Conservation (phyloP, 1,140 invertebrate species). For the Asbolus verrucosus region DNA sequence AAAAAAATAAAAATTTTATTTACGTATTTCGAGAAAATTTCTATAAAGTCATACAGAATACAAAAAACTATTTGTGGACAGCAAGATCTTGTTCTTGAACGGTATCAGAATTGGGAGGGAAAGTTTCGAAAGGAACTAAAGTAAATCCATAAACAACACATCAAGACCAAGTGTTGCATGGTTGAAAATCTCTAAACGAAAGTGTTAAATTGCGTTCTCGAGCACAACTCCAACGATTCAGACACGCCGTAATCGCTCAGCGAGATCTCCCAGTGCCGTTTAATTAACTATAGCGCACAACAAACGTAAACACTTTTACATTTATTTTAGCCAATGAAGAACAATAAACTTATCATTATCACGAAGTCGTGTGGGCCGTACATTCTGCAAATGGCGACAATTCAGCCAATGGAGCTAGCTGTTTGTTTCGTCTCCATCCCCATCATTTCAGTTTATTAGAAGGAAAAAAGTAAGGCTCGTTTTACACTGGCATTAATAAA, state of each 20-base stretch:
- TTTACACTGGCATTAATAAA: no score
- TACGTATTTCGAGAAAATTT: no score
- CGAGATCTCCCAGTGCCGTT: not conserved
- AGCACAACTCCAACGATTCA: not conserved
- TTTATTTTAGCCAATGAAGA: conserved; percentile 11
- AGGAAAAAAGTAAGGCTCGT: no score
- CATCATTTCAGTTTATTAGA: not conserved
- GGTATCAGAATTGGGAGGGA: no score
- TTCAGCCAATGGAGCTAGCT: not conserved
- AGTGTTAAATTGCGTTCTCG: not conserved
- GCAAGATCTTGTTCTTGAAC: no score
- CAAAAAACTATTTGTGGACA: no score
- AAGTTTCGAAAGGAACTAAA: no score
- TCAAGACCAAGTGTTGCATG: no score
- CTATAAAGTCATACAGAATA: no score
- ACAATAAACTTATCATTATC: conserved; percentile 8
- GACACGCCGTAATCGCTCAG: not conserved
- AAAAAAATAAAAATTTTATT: no score
- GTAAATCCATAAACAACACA: no score
- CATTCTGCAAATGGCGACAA: conserved; percentile 1
- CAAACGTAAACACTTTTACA: not conserved
- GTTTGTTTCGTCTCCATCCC: not conserved
- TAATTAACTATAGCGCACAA: conserved; percentile 10
- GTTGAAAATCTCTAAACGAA: not conserved
- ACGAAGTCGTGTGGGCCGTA: not conserved